Conservation (phyloP, 1,140 invertebrate species). For the Trichonephila clavata region DNA sequence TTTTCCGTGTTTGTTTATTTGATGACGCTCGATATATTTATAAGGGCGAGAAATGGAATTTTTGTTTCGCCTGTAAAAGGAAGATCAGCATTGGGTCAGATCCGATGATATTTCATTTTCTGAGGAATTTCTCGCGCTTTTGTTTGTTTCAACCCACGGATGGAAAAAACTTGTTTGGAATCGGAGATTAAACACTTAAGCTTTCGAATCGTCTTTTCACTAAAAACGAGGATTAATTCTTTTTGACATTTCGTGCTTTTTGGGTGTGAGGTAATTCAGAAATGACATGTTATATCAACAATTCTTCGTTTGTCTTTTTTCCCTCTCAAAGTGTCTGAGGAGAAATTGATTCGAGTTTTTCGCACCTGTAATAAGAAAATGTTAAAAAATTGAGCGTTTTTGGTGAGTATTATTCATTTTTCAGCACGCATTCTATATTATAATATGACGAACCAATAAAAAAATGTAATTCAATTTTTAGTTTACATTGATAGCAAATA, state of each 20-base stretch:
- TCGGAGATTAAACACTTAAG: neutral
- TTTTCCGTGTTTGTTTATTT: slow-evolving; percentile 18
- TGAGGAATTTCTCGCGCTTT: neutral
- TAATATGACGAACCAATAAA: too few relatives aligned
- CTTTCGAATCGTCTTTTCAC: neutral
- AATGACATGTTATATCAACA: too few relatives aligned
- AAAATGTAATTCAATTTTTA: too few relatives aligned
- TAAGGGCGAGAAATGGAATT: slow-evolving; percentile 8
- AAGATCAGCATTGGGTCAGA: slow-evolving; percentile 16
- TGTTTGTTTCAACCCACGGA: neutral
- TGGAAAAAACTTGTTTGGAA: neutral
- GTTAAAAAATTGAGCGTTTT: too few relatives aligned
- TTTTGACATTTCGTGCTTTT: neutral
- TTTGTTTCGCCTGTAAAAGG: neutral
- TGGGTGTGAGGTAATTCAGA: neutral
- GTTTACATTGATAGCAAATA: too few relatives aligned
- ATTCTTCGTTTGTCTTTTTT: too few relatives aligned
- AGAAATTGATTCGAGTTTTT: too few relatives aligned
- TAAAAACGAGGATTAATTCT: neutral
- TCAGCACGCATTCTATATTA: too few relatives aligned
- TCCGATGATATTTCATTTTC: slow-evolving; percentile 30
- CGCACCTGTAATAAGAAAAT: too few relatives aligned
- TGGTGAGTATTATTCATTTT: too few relatives aligned
- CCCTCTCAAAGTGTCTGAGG: too few relatives aligned
- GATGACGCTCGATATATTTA: neutral